A percentile compares a stretch with the other conserved stretches of the same genome.
These are phyloP conservation scores for Nasua narica DNA, from an alignment of 2,797 vertebrate genomes.

Conservation along the genomic window DNA sequence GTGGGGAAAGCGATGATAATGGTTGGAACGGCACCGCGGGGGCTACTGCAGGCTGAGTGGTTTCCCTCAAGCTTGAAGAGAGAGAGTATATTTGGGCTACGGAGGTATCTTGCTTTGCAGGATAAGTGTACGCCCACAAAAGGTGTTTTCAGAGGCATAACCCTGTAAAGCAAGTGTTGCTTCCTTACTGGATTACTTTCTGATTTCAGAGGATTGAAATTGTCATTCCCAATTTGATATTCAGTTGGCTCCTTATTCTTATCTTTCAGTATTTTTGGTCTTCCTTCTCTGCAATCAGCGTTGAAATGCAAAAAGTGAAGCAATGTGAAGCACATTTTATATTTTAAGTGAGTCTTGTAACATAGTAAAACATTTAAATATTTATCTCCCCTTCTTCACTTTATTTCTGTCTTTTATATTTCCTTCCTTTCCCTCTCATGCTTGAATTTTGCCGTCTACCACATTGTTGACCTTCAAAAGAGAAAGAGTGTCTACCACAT, in stretches of 20 bases:
- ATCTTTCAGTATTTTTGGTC: background rate
- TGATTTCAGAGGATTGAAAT: background rate
- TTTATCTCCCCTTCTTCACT: background rate
- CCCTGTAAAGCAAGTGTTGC: background rate
- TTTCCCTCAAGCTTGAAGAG: background rate
- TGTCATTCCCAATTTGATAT: background rate
- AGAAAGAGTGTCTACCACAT: background rate
- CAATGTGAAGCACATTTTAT: background rate
- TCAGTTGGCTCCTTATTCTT: background rate
- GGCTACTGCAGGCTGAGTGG: background rate
- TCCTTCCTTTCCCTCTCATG: background rate
- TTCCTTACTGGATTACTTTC: background rate
- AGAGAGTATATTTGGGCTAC: background rate
- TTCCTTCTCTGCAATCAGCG: background rate
- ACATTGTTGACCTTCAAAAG: slow-evolving; percentile 25
- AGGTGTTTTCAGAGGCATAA: background rate
- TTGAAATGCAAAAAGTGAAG: background rate
- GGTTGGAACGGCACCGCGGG: background rate
- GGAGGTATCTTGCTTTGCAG: background rate
- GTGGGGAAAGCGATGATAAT: background rate
- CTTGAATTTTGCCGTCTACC: background rate
- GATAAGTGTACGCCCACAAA: background rate
- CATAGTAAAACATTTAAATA: background rate
- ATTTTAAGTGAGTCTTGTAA: background rate
- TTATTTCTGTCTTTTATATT: background rate